These are phyloP conservation scores for Macaria notata DNA, from an alignment of 2,888 invertebrate species.

Conservation along the genomic window DNA sequence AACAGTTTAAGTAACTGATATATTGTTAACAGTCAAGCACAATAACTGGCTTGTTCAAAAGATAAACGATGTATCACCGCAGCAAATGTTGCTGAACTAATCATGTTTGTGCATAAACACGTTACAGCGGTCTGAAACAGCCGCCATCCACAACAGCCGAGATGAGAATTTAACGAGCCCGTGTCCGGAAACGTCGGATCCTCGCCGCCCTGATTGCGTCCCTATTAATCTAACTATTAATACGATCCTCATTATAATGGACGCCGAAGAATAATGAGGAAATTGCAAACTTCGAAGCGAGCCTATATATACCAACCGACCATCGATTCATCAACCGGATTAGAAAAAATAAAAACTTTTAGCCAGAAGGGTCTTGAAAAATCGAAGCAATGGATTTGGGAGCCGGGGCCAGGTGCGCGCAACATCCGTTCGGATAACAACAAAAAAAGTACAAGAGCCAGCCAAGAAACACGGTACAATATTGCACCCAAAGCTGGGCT, in stretches of 20 bases:
- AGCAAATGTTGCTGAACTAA: conserved; percentile 20
- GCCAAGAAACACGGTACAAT: conserved; percentile 45
- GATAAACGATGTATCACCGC: conserved; percentile 11
- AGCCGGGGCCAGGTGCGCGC: conserved; percentile 68
- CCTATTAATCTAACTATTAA: conserved; percentile 36
- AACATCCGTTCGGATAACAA: conserved; percentile 59
- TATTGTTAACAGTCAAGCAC: background rate
- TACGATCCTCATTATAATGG: conserved; percentile 14
- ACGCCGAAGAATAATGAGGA: conserved; percentile 12
- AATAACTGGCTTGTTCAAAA: background rate
- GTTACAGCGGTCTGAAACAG: conserved; percentile 31
- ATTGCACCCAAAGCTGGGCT: conserved; percentile 38
- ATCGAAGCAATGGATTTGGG: conserved; percentile 29
- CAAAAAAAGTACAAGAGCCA: conserved; percentile 56
- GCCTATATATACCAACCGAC: background rate
- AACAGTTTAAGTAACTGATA: conserved; percentile 15
- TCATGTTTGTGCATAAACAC: conserved; percentile 31
- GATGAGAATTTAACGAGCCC: conserved; percentile 46
- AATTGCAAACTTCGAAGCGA: conserved; percentile 8
- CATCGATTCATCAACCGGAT: conserved; percentile 21
- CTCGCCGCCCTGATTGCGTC: conserved; percentile 35
- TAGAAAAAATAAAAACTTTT: conserved; percentile 36
- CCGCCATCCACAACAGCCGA: conserved; percentile 24
- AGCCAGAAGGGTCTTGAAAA: conserved; percentile 42
- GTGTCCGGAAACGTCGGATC: conserved; percentile 34